Base-by-base conservation (phyloP, 2,888 invertebrate species). In the Hipparchia sbordonii region DNA sequence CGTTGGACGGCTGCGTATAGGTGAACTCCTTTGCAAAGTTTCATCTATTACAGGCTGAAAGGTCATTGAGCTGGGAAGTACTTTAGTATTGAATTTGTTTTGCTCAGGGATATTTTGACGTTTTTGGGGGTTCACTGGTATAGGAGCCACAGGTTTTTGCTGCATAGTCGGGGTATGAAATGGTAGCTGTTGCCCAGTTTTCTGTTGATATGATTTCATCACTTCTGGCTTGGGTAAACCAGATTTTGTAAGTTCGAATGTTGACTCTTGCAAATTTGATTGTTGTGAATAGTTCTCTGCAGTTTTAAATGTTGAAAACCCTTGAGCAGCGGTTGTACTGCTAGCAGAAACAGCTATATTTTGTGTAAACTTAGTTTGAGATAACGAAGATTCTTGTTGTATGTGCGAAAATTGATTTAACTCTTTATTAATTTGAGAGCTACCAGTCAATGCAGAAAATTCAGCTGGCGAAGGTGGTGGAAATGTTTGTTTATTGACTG, bases 21-120 rank as follows among this genome's bases (percentile, higher is more conserved):
- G 94, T 12, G 95, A 95, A 74, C 93, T 93, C 74, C 94, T 91
- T 57, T 95, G 87, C 74, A 88, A 88, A 72, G 81, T 88, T 77
- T 95, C 95, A 78, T 96, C 95, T 76, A 92, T 88, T 80, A 96
- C 95, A 70, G 96, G 95, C 89, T 96, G 96, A 85, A 96, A 96
- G 81, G 94, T 94, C 94, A 94, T 95, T 71, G 95, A 93, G 95
- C 94, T 81, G 95, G 33, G 94, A 69, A 87, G 87, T 78, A 88
- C 87, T 81, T 93, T 94, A 78, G 88, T 84, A 74, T 94, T 91
- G 80, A 93, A 90, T 82, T 94, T 92, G 13, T 46, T 70, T 70
- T 70, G 70, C 10, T 70, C 54, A 54, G 54, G 7, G 4, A 76
- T 78, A 91, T 75, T 78, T 76, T 60, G 82, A 81, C 60, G 80